Percentiles rank a stretch among this genome's conserved stretches.
phyloP scores from a whole-genome alignment of 2,113 vertebrate species.

The Pogona vitticeps region DNA sequence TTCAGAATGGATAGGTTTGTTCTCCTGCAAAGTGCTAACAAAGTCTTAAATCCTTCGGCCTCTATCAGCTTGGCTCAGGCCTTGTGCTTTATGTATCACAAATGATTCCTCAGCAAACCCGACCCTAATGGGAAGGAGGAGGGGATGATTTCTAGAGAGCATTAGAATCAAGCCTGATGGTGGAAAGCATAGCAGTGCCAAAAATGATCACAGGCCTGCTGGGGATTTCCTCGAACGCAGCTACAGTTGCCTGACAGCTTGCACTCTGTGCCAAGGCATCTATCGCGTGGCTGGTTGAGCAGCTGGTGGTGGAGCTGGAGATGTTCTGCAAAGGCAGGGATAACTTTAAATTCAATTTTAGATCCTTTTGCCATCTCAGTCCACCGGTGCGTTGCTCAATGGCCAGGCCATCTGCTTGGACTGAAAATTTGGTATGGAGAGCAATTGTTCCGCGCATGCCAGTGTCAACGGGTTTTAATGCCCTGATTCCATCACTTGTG shows the following conservation, averaged over 20 bases:
- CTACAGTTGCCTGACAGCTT: background rate
- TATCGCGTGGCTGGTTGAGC: background rate
- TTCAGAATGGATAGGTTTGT: no score
- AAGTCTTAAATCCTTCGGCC: no score
- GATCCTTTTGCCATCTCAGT: background rate
- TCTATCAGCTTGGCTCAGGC: background rate
- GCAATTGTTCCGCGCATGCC: background rate
- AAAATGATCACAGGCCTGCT: background rate
- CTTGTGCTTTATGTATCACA: background rate
- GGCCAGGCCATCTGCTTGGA: background rate
- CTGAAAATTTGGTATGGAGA: background rate
- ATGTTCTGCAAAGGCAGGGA: background rate
- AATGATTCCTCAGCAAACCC: background rate
- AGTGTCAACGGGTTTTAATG: background rate
- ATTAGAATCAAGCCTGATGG: background rate
- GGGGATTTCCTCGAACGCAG: background rate
- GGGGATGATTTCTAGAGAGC: no score
- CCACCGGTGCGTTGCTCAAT: background rate
- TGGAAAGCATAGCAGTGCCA: background rate
- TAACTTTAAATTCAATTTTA: background rate
- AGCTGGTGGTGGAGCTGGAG: no score
- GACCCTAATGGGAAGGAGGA: no score
- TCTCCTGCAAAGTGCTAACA: background rate
- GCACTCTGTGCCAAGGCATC: background rate
- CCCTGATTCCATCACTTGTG: background rate